These are phyloP conservation scores for Perdita meconis DNA, from an alignment of 2,888 invertebrate genomes.

Conservation along the genomic window DNA sequence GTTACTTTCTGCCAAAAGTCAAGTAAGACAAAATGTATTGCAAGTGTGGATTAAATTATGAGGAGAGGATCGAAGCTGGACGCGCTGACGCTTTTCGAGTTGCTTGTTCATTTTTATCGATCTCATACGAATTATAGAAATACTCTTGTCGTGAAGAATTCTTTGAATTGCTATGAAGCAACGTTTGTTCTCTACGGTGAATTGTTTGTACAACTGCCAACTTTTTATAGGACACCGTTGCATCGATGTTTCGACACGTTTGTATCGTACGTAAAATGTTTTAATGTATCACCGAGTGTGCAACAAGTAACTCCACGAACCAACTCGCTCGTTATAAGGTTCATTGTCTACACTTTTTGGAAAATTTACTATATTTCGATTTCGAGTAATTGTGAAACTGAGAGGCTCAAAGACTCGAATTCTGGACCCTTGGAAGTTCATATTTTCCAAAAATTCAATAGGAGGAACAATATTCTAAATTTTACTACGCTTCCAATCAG, in stretches of 20 bases:
- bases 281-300: slow-evolving; percentile 16
- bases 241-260: slow-evolving; percentile 32
- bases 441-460: background rate
- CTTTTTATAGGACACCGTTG: slow-evolving; percentile 60
- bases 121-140: background rate
- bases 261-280: slow-evolving; percentile 4
- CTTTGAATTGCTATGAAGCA: background rate
- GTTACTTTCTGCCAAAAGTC: background rate
- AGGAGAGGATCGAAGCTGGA: too few species aligned
- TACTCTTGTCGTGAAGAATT: background rate
- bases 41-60: background rate
- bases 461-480: too few species aligned
- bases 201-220: slow-evolving; percentile 66
- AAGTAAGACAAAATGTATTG: background rate
- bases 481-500: too few species aligned
- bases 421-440: background rate
- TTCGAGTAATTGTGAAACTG: background rate
- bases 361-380: slow-evolving; percentile 1
- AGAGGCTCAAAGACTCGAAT: background rate
- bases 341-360: slow-evolving; percentile 3
- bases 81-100: too few species aligned
- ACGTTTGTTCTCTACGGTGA: slow-evolving; percentile 45
- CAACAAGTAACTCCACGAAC: slow-evolving; percentile 4
- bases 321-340: slow-evolving; percentile 13
- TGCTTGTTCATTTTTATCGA: too few species aligned